Evolutionary conservation across 2,888 invertebrate genomes (phyloP), one percentile per base, ranked within the genome.

Genomic region (Galerucella calmariensis): DNA sequence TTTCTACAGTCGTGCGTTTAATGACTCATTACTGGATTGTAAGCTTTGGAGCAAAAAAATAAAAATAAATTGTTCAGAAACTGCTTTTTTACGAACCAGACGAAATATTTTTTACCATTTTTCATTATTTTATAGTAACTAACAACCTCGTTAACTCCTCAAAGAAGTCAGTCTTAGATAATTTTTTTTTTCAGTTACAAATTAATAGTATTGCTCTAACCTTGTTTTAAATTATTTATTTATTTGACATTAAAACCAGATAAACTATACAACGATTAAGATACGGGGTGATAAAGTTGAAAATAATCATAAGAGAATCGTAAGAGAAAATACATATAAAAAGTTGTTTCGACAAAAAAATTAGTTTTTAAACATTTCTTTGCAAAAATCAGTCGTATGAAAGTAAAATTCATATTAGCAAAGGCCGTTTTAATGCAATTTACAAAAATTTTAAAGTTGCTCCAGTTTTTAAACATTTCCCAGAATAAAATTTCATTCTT

Each of bases 101-200:
- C n/a, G n/a, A 16, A 6, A 24, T 24, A 59, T 16, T 24, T 59
- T 59, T 24, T 20, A 24, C 1, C 2, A 59, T 20, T 11, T 59
- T 24, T 12, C 3, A 59, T 24, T 12, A 24, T 59, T 59, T 20
- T 20, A 20, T 59, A 20, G 9, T 24, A 12, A 58, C 20, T 3
- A 59, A 27, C 27, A 27, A 59, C 59, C 24, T 59, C 24, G 11
- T 59, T 27, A 59, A 59, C 59, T 59, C 35, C 35, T 59, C 27
- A 59, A 59, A 20, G 59, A 59, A 59, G 59, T 59, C 59, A 59
- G 59, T 59, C 59, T 59, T 59, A 4, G 10, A 59, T 27, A 59
- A 12, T 27, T 20, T 12, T 10, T 59, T 24, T 14, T n/a, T n/a
- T 51, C 35, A 41, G 35, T 41, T 41, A 41, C 8, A 41, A 41